A percentile compares a stretch with the other conserved stretches of the same genome.
Evolutionary conservation across 2,888 invertebrate genomes (phyloP).

Genomic region (Pseudanteris insignis): DNA sequence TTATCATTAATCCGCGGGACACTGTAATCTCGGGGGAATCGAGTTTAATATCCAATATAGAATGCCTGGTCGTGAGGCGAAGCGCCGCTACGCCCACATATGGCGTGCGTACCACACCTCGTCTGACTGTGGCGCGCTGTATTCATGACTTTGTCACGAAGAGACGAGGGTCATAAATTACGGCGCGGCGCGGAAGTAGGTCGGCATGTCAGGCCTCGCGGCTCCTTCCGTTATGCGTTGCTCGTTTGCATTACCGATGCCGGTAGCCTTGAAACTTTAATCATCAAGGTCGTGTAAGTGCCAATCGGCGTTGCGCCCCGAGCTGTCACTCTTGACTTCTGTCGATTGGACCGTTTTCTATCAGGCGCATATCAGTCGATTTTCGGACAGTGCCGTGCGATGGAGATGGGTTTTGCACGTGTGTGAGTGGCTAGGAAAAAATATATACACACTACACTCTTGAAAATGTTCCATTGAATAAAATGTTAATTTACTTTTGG

Average conservation of each 20-base stretch:
- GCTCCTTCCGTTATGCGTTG: slow-evolving; percentile 44
- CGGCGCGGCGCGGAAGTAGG: slow-evolving; percentile 46
- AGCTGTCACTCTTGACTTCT: too few relatives aligned
- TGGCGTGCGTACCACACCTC: slow-evolving; percentile 57
- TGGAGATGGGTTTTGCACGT: too few relatives aligned
- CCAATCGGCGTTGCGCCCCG: too few relatives aligned
- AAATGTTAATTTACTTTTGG: too few relatives aligned
- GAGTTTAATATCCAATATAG: slow-evolving; percentile 43
- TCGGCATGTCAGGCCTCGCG: slow-evolving; percentile 46
- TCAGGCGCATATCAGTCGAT: too few relatives aligned
- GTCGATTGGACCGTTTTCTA: too few relatives aligned
- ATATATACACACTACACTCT: too few relatives aligned
- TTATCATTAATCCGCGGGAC: slow-evolving; percentile 43
- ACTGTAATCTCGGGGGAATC: slow-evolving; percentile 41
- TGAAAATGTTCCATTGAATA: too few relatives aligned
- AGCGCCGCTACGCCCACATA: slow-evolving; percentile 54
- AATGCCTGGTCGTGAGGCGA: slow-evolving; percentile 17
- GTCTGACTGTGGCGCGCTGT: slow-evolving; percentile 40
- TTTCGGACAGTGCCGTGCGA: too few relatives aligned
- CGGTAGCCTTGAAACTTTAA: slow-evolving; percentile 45
- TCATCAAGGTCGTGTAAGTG: slow-evolving; percentile 48
- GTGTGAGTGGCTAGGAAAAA: too few relatives aligned
- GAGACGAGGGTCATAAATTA: slow-evolving; percentile 46
- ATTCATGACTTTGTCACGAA: slow-evolving; percentile 45
- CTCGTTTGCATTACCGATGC: slow-evolving; percentile 44